These are phyloP conservation scores for Parazoanthus atlanticus DNA, from an alignment of 92 coral and sea anemone genomes.

Conservation along the genomic window DNA sequence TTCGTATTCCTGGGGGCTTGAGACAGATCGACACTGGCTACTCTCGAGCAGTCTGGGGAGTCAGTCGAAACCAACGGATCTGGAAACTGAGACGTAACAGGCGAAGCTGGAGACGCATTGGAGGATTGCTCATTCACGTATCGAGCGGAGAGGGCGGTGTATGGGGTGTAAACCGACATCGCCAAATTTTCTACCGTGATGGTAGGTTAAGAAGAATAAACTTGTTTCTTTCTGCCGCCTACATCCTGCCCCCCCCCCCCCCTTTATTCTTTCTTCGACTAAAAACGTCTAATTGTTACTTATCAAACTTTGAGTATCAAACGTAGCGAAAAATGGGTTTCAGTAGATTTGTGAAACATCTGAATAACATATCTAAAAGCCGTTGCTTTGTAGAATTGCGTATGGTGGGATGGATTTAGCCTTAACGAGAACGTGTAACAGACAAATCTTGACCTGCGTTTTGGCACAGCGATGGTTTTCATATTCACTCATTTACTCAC, in stretches of 20 bases:
- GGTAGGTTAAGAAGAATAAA: slow-evolving; percentile 21
- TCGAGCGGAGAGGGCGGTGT: slow-evolving; percentile 32
- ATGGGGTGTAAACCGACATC: slow-evolving; percentile 28
- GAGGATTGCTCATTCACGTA: slow-evolving; percentile 29
- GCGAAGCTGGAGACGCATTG: slow-evolving; percentile 24
- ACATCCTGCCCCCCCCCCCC: background rate
- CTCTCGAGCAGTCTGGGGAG: slow-evolving; percentile 20
- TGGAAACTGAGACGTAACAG: slow-evolving; percentile 35
- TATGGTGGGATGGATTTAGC: too few species aligned
- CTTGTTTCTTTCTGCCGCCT: too few species aligned
- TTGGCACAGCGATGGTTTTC: too few species aligned
- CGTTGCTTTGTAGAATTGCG: too few species aligned
- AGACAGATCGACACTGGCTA: slow-evolving; percentile 40
- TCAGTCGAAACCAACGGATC: slow-evolving; percentile 4
- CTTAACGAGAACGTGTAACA: too few species aligned
- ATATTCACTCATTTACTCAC: background rate
- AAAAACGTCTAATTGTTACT: too few species aligned
- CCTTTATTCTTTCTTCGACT: too few species aligned
- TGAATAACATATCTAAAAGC: too few species aligned
- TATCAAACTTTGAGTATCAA: too few species aligned
- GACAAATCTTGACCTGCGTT: too few species aligned
- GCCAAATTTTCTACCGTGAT: slow-evolving; percentile 29
- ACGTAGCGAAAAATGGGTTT: too few species aligned
- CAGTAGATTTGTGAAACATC: too few species aligned
- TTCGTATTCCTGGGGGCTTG: slow-evolving; percentile 1